Conservation (phyloP, 1,140 invertebrate species). For the Mactra quadrangularis region DNA sequence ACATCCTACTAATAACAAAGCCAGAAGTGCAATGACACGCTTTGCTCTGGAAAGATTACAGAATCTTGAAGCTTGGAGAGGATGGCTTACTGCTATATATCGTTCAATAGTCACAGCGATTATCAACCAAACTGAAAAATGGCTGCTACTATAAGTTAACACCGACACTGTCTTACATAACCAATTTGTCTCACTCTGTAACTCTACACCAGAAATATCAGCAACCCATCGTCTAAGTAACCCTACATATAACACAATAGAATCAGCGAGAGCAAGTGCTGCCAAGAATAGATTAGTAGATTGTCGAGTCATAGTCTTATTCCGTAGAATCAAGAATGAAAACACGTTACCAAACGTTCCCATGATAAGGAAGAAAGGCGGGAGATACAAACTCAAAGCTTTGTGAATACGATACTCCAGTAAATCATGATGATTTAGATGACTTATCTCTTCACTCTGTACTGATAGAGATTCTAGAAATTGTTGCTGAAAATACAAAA, state of each 20-base stretch:
- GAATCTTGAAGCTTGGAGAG: conserved; percentile 77
- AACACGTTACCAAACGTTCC: conserved; percentile 77
- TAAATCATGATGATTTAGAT: conserved; percentile 6
- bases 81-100: conserved; percentile 82
- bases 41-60: conserved; percentile 78
- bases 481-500: too few relatives aligned
- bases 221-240: conserved; percentile 79
- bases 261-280: conserved; percentile 79
- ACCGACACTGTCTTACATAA: conserved; percentile 77
- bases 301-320: conserved; percentile 74
- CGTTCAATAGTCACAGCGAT: conserved; percentile 83
- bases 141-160: conserved; percentile 77
- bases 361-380: conserved; percentile 73
- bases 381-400: conserved; percentile 71
- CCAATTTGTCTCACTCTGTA: conserved; percentile 70
- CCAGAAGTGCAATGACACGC: conserved; percentile 71
- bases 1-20: conserved; percentile 70
- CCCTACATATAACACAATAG: conserved; percentile 79
- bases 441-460: too few relatives aligned
- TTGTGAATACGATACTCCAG: conserved; percentile 70
- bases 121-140: conserved; percentile 82
- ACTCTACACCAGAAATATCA: conserved; percentile 69
- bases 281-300: conserved; percentile 81
- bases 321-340: conserved; percentile 75
- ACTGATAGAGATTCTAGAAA: too few relatives aligned